Conservation (phyloP, 1,140 invertebrate genomes). For the Pachyrhynchus sulphureomaculatus region DNA sequence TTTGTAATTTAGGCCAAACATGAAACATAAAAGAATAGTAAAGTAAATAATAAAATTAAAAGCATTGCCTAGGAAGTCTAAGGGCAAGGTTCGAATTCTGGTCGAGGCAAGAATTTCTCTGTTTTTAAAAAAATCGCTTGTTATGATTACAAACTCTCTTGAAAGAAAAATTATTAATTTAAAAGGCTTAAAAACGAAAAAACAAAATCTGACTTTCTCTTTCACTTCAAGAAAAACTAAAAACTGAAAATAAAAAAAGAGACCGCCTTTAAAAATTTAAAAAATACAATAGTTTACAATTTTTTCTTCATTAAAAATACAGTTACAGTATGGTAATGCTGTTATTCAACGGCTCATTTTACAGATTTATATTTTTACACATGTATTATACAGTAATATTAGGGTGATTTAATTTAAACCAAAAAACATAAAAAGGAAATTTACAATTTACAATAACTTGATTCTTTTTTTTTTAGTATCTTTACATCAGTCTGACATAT, state of each 20-base stretch:
- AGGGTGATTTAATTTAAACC: conserved; percentile 45
- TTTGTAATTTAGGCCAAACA: no score
- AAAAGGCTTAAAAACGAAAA: not conserved
- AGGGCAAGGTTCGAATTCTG: no score
- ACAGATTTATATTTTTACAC: conserved; percentile 50
- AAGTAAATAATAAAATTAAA: no score
- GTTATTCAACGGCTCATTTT: conserved; percentile 45
- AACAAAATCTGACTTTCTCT: conserved; percentile 2
- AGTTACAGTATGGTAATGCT: conserved; percentile 18
- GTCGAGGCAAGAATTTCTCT: no score
- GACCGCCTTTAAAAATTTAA: conserved; percentile 46
- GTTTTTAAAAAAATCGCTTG: no score
- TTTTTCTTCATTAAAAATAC: conserved; percentile 32
- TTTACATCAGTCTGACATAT: conserved; percentile 51
- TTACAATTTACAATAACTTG: conserved; percentile 51
- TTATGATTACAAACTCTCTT: no score
- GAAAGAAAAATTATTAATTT: no score
- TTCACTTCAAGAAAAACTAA: conserved; percentile 19
- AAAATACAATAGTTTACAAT: conserved; percentile 50
- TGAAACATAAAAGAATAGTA: no score
- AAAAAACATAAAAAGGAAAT: conserved; percentile 49
- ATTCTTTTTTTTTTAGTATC: conserved; percentile 46
- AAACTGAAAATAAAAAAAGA: conserved; percentile 44
- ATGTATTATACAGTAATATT: conserved; percentile 50
- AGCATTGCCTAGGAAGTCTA: no score